These are phyloP conservation scores for Maniola jurtina DNA, from an alignment of 1,140 invertebrate species.

Conservation along the genomic window DNA sequence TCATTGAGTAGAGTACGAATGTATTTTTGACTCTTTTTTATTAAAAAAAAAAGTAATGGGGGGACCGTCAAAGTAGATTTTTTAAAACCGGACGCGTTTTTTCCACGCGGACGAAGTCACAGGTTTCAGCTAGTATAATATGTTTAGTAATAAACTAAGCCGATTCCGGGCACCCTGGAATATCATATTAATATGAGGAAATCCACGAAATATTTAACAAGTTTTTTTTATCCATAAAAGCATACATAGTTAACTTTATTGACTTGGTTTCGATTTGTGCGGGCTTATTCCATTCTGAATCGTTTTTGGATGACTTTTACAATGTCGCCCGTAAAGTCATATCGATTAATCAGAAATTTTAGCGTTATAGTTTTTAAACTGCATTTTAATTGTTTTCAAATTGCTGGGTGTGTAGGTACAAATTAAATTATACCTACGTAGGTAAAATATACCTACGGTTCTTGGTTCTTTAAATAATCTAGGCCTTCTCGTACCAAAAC, in stretches of 20 bases:
- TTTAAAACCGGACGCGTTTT: too few relatives aligned
- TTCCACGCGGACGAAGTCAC: too few relatives aligned
- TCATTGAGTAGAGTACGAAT: too few relatives aligned
- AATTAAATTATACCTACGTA: background rate
- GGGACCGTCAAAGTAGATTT: too few relatives aligned
- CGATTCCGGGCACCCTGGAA: too few relatives aligned
- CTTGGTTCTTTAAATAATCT: too few relatives aligned
- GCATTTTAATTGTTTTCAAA: background rate
- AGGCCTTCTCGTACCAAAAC: too few relatives aligned
- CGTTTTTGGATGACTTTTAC: background rate
- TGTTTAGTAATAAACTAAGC: too few relatives aligned
- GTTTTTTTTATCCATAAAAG: background rate
- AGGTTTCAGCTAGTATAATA: too few relatives aligned
- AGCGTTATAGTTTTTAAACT: constrained; percentile 1
- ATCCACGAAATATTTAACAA: constrained; percentile 4
- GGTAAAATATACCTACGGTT: background rate
- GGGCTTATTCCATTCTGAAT: background rate
- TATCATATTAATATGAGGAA: background rate
- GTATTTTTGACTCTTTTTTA: too few relatives aligned
- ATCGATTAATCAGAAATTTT: background rate
- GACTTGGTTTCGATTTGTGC: background rate
- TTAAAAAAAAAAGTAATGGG: too few relatives aligned
- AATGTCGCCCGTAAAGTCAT: background rate
- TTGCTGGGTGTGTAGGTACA: background rate
- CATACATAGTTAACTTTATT: constrained; percentile 13